phyloP scores from a whole-genome alignment of 37 sponge, comb jelly and placozoan genomes.

The Haliclona indistincta region DNA sequence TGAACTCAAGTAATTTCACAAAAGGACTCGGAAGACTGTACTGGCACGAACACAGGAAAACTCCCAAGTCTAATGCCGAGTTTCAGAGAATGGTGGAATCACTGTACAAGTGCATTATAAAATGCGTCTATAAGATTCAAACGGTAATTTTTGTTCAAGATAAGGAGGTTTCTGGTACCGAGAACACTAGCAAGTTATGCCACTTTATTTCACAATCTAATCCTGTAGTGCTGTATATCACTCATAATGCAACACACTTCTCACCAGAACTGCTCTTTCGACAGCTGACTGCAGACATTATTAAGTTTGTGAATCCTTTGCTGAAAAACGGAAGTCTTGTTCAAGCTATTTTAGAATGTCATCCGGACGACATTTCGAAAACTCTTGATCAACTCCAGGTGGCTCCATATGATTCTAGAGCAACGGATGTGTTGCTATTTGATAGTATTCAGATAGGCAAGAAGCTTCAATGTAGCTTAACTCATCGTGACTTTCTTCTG shows the following conservation, averaged over 20 bases:
- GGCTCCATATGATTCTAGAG: background rate
- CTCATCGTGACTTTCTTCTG: background rate
- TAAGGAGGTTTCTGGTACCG: constrained; percentile 5
- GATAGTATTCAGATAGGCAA: background rate
- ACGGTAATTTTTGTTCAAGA: constrained; percentile 18
- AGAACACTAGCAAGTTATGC: background rate
- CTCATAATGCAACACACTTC: constrained; percentile 15
- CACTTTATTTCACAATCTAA: background rate
- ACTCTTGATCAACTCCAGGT: constrained; percentile 15
- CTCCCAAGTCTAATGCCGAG: background rate
- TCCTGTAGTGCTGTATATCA: background rate
- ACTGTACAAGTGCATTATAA: background rate
- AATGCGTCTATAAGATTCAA: constrained; percentile 7
- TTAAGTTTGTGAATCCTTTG: background rate
- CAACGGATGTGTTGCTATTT: background rate
- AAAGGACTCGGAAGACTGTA: constrained; percentile 37
- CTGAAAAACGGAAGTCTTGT: constrained; percentile 11
- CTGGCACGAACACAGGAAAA: constrained; percentile 2
- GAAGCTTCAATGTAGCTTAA: too few relatives aligned
- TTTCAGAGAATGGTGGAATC: background rate
- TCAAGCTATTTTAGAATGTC: constrained; percentile 33
- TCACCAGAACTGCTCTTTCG: background rate
- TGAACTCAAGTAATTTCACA: constrained; percentile 9
- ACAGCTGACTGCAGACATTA: constrained; percentile 9
- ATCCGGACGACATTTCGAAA: constrained; percentile 12